Conservation (phyloP, 2,888 invertebrate genomes). For the Diachrysia chrysitis region DNA sequence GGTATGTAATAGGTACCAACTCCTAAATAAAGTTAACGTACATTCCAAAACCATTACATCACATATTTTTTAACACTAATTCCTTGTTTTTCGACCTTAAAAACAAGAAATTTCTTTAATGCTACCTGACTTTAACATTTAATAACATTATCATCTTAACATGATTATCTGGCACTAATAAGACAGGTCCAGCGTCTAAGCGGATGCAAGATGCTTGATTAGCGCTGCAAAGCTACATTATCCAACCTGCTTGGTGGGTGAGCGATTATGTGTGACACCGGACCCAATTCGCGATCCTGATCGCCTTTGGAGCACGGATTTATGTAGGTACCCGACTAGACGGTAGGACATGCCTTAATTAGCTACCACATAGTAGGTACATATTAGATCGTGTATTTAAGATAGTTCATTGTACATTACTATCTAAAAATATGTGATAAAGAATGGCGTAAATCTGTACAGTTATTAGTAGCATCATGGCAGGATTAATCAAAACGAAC, state of each 20-base stretch:
- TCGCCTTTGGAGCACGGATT: conserved; percentile 22
- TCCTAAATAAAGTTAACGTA: too few species aligned
- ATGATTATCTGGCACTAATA: conserved; percentile 13
- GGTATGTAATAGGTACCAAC: too few species aligned
- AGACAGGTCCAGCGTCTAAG: conserved; percentile 16
- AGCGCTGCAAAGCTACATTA: conserved; percentile 41
- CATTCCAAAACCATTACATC: too few species aligned
- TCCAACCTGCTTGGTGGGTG: conserved; percentile 39
- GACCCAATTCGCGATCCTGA: conserved; percentile 35
- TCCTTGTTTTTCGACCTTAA: too few species aligned
- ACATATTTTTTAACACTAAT: too few species aligned
- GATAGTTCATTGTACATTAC: too few species aligned
- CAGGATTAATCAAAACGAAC: too few species aligned
- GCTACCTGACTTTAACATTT: neutral
- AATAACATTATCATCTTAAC: conserved; percentile 6
- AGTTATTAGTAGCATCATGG: too few species aligned
- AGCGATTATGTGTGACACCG: conserved; percentile 48
- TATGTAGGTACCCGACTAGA: conserved; percentile 19
- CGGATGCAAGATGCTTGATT: conserved; percentile 34
- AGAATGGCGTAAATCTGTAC: too few species aligned
- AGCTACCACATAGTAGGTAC: neutral
- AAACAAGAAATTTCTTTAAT: too few species aligned
- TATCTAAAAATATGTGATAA: too few species aligned
- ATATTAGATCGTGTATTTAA: too few species aligned
- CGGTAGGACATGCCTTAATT: neutral